Evolutionary conservation across 2,113 vertebrate species (phyloP), one percentile per base, ranked within the genome.

Genomic region (Mus spicilegus): DNA sequence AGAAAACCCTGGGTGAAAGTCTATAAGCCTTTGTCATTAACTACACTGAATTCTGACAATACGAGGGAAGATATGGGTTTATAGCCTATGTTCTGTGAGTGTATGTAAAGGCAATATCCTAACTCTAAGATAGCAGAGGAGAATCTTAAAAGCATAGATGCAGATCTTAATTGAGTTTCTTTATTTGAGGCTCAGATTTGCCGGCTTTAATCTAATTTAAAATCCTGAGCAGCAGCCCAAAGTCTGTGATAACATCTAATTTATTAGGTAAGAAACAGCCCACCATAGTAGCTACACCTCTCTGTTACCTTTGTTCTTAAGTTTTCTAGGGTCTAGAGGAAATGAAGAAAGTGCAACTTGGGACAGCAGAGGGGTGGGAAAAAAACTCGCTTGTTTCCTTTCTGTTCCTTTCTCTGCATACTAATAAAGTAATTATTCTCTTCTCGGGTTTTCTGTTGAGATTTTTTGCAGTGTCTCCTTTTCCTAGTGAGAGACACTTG

Each of bases 371-470:
- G 49, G 67, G 13, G 12, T 33, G 30, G 30, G 2, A 14, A 30
- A 49, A 56, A 56, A 92, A 24, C 3, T 82, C 7, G 73, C 58
- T 28, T 20, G 77, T 42, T 92, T 97, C 22, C 33, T 14, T 90
- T 51, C 39, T 54, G 39, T 58, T 97, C 26, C 33, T 12, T 90
- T 51, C 46, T 46, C 49, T 58, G 51, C 70, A 87, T 95, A 36
- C 77, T 95, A 93, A 96, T 80, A 89, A 93, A 82, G 69, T 70
- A 90, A 93, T 88, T 80, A 89, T 87, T 84, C 28, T 93, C n/a
- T 54, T 89, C 73, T 90, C 70, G 46, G 58, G 13, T 49, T 85
- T 96, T 89, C 78, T 90, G 69, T 93, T 85, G 86, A 97, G 87
- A 86, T 5, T 28, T 91, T 91, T 86, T 90, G 63, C 91, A 90